Conservation (phyloP, 1,140 invertebrate species). For the Heterodera schachtii region DNA sequence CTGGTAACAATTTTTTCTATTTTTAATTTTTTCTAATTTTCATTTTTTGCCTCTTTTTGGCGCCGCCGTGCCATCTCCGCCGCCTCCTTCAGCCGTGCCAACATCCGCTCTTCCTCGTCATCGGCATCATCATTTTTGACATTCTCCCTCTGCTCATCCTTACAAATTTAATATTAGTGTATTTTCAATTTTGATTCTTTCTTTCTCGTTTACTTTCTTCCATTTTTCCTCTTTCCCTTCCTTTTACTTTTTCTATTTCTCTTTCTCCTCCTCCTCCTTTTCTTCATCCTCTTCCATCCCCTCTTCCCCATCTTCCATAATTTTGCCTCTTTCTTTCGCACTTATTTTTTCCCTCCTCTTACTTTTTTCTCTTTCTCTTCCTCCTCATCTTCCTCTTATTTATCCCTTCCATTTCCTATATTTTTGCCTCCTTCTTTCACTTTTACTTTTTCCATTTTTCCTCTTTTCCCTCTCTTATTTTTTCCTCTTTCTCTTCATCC, state of each 20-base stretch:
- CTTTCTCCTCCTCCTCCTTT: slow-evolving; percentile 40
- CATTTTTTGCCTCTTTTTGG: slow-evolving; percentile 1
- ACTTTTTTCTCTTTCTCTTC: no score
- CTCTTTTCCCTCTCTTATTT: no score
- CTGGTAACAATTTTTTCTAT: background rate
- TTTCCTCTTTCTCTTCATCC: no score
- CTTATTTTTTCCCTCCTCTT: no score
- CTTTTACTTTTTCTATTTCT: slow-evolving; percentile 30
- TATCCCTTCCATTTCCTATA: no score
- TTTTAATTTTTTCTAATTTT: background rate
- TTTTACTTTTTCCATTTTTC: no score
- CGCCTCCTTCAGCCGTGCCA: slow-evolving; percentile 16
- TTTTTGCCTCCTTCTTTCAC: no score
- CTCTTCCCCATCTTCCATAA: slow-evolving; percentile 22
- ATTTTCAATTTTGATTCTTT: background rate
- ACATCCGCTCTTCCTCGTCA: slow-evolving; percentile 24
- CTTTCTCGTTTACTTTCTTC: no score
- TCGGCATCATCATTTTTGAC: background rate
- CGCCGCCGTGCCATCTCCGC: background rate
- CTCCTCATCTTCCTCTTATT: no score
- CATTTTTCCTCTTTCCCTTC: background rate
- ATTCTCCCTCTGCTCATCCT: background rate
- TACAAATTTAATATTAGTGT: background rate
- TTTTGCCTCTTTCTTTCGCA: no score
- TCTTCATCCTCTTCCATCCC: slow-evolving; percentile 36